Evolutionary conservation across 2,797 vertebrate species (phyloP).

Genomic region (Coregonus ussuriensis): DNA sequence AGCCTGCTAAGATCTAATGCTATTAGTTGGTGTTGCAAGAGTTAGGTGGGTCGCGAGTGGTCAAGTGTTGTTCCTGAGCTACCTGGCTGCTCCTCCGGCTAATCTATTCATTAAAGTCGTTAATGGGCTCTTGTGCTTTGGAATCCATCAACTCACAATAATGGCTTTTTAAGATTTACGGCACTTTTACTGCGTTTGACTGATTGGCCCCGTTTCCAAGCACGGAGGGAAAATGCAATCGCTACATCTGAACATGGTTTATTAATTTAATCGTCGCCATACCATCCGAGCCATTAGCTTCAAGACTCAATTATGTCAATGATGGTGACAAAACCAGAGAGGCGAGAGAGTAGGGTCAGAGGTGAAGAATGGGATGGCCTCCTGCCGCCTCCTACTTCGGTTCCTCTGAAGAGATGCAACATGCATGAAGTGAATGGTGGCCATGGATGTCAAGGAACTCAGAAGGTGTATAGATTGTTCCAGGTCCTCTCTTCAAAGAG

Average conservation of each 20-base stretch:
- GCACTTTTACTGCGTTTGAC: slow-evolving; percentile 56
- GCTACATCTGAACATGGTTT: slow-evolving; percentile 35
- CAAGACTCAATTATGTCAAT: slow-evolving; percentile 43
- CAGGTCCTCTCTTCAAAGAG: neutral
- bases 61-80: slow-evolving; percentile 52
- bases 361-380: slow-evolving; percentile 1
- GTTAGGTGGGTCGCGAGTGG: slow-evolving; percentile 45
- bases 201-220: slow-evolving; percentile 49
- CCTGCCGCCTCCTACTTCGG: neutral
- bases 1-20: neutral
- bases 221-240: slow-evolving; percentile 22
- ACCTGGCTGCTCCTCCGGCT: slow-evolving; percentile 55
- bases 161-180: slow-evolving; percentile 54
- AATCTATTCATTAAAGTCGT: slow-evolving; percentile 56
- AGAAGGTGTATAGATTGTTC: neutral
- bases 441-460: neutral
- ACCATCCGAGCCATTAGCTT: slow-evolving; percentile 45
- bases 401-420: neutral
- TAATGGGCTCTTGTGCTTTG: slow-evolving; percentile 64
- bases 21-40: neutral
- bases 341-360: slow-evolving; percentile 24
- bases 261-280: slow-evolving; percentile 52
- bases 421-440: neutral
- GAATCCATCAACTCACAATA: slow-evolving; percentile 61
- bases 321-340: slow-evolving; percentile 35